Percentiles rank a stretch among this genome's conserved stretches.
Evolutionary conservation across 2,888 invertebrate species (phyloP).

Genomic region (Leucophora obtusa): DNA sequence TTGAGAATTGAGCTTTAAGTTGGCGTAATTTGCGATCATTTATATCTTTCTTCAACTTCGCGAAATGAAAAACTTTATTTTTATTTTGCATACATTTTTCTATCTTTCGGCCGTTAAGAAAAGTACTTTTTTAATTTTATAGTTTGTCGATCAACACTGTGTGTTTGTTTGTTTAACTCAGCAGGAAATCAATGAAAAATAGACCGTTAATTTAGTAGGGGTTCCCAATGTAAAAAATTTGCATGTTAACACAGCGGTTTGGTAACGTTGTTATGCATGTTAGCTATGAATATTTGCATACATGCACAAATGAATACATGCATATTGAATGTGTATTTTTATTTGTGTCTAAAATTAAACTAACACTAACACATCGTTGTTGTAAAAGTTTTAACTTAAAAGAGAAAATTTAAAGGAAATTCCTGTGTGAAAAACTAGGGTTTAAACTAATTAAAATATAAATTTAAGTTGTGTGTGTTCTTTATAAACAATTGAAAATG

Average conservation of each 20-base stretch:
- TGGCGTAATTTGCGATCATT: no score
- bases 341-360: not conserved
- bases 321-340: not conserved
- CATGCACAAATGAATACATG: not conserved
- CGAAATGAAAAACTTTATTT: no score
- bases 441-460: constrained; percentile 31
- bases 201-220: constrained; percentile 46
- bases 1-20: no score
- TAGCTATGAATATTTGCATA: not conserved
- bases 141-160: not conserved
- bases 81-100: no score
- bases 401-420: not conserved
- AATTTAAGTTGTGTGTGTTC: not conserved
- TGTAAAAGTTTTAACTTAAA: not conserved
- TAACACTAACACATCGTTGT: not conserved
- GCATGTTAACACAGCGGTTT: constrained; percentile 21
- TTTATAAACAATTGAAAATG: not conserved
- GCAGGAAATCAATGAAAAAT: constrained; percentile 56
- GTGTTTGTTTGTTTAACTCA: constrained; percentile 15
- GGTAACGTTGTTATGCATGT: not conserved
- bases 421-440: constrained; percentile 16
- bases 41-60: no score
- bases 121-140: not conserved
- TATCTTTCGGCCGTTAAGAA: no score
- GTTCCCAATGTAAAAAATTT: constrained; percentile 24